Base-by-base conservation (phyloP, 2,888 invertebrate genomes). In the Andrena minutula region DNA sequence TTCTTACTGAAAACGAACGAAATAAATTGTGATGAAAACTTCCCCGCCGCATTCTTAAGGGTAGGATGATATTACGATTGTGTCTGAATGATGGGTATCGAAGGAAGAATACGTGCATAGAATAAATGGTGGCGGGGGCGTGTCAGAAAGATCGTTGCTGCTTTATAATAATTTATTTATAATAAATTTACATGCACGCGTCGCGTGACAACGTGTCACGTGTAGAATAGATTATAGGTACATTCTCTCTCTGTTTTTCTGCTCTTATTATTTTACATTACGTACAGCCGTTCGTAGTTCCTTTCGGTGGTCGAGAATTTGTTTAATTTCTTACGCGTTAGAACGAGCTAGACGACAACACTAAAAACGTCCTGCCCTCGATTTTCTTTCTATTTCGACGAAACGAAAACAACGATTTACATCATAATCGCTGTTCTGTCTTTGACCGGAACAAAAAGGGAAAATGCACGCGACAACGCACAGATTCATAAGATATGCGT, bases 131-230 rank as follows among this genome's bases (percentile, higher is more conserved):
- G 28, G 64, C 35, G n/a, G 49, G 35, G 12, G 20, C n/a, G 53
- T 32, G 16, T 26, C 2, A 53, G 20, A 63, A 35, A 41, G 10
- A 8, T n/a, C 7, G 65, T 73, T 66, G 41, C 73, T 85, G 85
- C 89, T 91, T 92, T 92, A 90, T 92, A 92, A 91, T 92, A 91
- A 92, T 93, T 92, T 93, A 92, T 92, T 93, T 91, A 92, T 92
- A 92, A 92, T 93, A 92, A 93, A 92, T 92, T 92, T 92, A 91
- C 88, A 88, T 86, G 78, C 80, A 85, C 84, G 85, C 85, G 79
- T 88, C 47, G 88, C 87, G 87, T 88, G 86, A 82, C 86, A 88
- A 86, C 83, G 79, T 87, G 86, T 87, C 89, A 88, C 84, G 73
- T 73, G 80, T 86, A 72, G 86, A 80, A 66, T 87, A 75, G 89